Evolutionary conservation across 2,888 invertebrate genomes (phyloP).

Genomic region (Spatulosminthurus flaviceps): DNA sequence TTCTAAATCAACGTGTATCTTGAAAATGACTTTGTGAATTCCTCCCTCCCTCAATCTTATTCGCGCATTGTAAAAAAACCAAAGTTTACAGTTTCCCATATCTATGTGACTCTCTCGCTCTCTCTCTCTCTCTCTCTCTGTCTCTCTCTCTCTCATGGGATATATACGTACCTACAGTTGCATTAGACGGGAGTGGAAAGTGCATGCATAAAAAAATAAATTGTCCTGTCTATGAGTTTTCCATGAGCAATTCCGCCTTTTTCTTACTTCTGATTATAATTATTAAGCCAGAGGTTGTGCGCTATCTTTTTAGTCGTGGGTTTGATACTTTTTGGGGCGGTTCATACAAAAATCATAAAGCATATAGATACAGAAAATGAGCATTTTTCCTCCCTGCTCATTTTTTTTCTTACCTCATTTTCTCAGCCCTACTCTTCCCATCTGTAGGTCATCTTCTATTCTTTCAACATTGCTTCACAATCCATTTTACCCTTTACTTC

Average conservation of each 20-base stretch:
- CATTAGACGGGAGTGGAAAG: too few relatives aligned
- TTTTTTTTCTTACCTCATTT: too few relatives aligned
- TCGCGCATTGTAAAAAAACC: not conserved
- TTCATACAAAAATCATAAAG: too few relatives aligned
- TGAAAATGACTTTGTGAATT: not conserved
- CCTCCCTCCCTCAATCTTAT: not conserved
- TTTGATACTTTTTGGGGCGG: conserved; percentile 6
- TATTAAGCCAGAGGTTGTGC: not conserved
- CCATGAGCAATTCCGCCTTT: conserved; percentile 34
- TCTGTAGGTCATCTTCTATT: too few relatives aligned
- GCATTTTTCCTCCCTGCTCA: not conserved
- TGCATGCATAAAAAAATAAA: conserved; percentile 29
- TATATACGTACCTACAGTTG: too few relatives aligned
- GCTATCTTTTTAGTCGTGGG: conserved; percentile 38
- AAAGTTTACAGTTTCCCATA: not conserved
- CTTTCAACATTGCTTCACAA: too few relatives aligned
- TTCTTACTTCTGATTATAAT: conserved; percentile 36
- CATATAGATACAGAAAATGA: too few relatives aligned
- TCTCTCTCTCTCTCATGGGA: too few relatives aligned
- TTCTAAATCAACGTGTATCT: conserved; percentile 27
- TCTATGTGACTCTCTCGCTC: too few relatives aligned
- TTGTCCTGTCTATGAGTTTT: not conserved
- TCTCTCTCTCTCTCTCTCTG: too few relatives aligned
- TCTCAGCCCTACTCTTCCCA: too few relatives aligned
- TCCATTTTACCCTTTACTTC: too few relatives aligned